Evolutionary conservation across 1,140 invertebrate species (phyloP).

Genomic region (Dufourea novaeangliae): DNA sequence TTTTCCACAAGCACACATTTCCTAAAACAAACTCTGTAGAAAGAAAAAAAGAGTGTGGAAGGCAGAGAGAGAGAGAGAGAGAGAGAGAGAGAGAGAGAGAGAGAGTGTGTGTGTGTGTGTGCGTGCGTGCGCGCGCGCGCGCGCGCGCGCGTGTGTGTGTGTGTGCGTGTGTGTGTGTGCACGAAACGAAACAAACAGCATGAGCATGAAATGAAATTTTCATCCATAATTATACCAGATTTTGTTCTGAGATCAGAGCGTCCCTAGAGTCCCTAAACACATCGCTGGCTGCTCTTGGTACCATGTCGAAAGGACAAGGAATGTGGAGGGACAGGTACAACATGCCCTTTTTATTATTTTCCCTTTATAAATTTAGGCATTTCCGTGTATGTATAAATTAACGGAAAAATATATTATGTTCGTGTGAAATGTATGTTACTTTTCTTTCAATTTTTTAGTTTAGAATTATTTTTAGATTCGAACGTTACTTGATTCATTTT

Average conservation of each 20-base stretch:
- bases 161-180: conserved; percentile 8
- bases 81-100: neutral
- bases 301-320: conserved; percentile 81
- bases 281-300: conserved; percentile 81
- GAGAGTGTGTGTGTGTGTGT: neutral
- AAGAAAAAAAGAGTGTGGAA: neutral
- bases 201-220: conserved; percentile 58
- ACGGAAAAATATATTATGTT: neutral
- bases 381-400: neutral
- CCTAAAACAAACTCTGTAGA: neutral
- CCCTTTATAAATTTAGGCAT: conserved; percentile 9
- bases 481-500: no score
- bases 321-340: conserved; percentile 84
- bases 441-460: neutral
- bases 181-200: conserved; percentile 58
- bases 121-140: no score
- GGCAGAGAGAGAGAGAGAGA: neutral
- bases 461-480: no score
- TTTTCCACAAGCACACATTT: neutral
- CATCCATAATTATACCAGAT: conserved; percentile 77
- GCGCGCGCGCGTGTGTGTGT: no score
- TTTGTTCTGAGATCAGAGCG: conserved; percentile 80
- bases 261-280: conserved; percentile 80
- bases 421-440: neutral
- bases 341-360: conserved; percentile 69